Conservation (phyloP, 2,797 vertebrate genomes). For the Podarcis lilfordi region DNA sequence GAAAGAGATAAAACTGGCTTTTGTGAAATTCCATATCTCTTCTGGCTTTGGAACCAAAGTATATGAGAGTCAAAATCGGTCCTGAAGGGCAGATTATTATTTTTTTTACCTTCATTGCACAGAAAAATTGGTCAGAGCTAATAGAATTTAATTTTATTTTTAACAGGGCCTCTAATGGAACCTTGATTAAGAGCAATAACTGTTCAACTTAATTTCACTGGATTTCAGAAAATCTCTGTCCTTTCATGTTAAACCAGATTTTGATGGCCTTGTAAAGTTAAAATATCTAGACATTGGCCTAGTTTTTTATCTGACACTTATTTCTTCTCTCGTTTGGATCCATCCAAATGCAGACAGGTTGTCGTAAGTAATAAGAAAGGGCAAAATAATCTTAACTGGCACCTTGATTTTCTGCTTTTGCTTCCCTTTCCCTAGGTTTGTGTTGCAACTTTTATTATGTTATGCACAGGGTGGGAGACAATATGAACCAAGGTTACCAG, state of each 20-base stretch:
- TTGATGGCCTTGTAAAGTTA: constrained; percentile 7
- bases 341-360: background rate
- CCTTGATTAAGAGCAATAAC: constrained; percentile 2
- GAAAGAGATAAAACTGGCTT: constrained; percentile 22
- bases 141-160: background rate
- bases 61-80: constrained; percentile 5
- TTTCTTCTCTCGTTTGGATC: constrained; percentile 4
- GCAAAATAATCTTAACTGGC: constrained; percentile 32
- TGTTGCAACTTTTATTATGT: constrained; percentile 22
- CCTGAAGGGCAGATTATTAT: background rate
- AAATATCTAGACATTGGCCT: constrained; percentile 3
- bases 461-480: background rate
- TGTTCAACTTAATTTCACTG: background rate
- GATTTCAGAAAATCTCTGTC: background rate
- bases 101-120: constrained; percentile 23
- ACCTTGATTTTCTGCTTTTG: background rate
- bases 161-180: background rate
- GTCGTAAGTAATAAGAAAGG: background rate
- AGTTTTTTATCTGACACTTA: background rate
- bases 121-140: constrained; percentile 1
- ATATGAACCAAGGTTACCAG: constrained; percentile 10
- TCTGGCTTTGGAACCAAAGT: background rate
- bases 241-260: background rate
- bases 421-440: constrained; percentile 37
- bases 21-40: background rate